These are phyloP conservation scores for Pelodiscus sinensis DNA, from an alignment of 2,113 vertebrate genomes.

Conservation along the genomic window DNA sequence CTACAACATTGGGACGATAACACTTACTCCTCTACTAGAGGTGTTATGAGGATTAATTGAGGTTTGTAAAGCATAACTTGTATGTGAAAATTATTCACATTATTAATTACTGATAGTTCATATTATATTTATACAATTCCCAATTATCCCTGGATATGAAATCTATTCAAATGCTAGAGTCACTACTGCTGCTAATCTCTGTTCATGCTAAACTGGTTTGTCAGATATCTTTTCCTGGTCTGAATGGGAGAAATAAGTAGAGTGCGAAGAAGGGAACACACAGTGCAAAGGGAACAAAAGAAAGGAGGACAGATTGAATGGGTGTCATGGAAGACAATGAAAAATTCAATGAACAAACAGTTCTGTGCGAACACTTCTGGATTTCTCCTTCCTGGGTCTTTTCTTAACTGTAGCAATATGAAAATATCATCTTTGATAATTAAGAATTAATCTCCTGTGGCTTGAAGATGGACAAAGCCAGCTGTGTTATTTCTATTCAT, in stretches of 20 bases:
- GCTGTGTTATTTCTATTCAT: not conserved
- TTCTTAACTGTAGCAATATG: slow-evolving; percentile 4
- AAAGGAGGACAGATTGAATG: slow-evolving; percentile 46
- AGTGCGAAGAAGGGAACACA: slow-evolving; percentile 54
- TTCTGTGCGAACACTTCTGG: slow-evolving; percentile 28
- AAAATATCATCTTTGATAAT: slow-evolving; percentile 35
- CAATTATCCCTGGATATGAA: slow-evolving; percentile 57
- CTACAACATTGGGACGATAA: slow-evolving; percentile 53
- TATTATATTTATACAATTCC: slow-evolving; percentile 70
- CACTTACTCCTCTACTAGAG: slow-evolving; percentile 56
- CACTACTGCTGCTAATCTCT: slow-evolving; percentile 66
- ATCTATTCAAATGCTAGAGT: slow-evolving; percentile 66
- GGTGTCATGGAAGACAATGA: slow-evolving; percentile 40
- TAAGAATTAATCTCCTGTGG: not conserved
- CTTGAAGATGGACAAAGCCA: slow-evolving; percentile 27
- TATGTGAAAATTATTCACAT: slow-evolving; percentile 74
- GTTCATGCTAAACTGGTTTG: slow-evolving; percentile 54
- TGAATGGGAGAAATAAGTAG: slow-evolving; percentile 56
- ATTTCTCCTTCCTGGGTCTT: not conserved
- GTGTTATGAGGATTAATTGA: slow-evolving; percentile 65
- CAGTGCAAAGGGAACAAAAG: slow-evolving; percentile 41
- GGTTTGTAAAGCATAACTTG: slow-evolving; percentile 68
- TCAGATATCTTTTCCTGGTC: slow-evolving; percentile 38
- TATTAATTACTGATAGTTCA: slow-evolving; percentile 74
- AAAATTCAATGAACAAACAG: slow-evolving; percentile 57